Evolutionary conservation across 2,888 invertebrate species (phyloP).

Genomic region (Coenonympha glycerion): DNA sequence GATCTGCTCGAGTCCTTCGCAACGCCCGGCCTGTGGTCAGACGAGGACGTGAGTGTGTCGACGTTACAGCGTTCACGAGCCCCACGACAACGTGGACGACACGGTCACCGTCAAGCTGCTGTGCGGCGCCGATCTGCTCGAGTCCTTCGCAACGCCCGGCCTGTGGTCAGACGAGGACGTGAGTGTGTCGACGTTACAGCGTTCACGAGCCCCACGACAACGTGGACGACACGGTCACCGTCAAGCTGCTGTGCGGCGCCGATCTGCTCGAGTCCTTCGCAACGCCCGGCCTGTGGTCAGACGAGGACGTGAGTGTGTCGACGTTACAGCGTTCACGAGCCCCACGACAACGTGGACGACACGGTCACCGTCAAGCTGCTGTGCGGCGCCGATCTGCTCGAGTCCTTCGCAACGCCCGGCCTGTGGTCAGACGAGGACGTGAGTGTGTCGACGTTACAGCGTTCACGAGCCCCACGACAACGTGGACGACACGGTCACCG

Average conservation of each 20-base stretch:
- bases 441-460: too few species aligned
- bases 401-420: slow-evolving; percentile 92
- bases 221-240: slow-evolving; percentile 73
- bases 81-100: slow-evolving; percentile 41
- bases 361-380: slow-evolving; percentile 85
- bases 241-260: slow-evolving; percentile 93
- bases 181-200: too few species aligned
- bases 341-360: too few species aligned
- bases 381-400: slow-evolving; percentile 94
- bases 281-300: slow-evolving; percentile 90
- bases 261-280: slow-evolving; percentile 95
- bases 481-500: slow-evolving; percentile 65
- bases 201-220: too few species aligned
- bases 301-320: slow-evolving; percentile 89
- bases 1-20: slow-evolving; percentile 95
- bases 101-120: slow-evolving; percentile 85
- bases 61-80: too few species aligned
- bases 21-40: slow-evolving; percentile 90
- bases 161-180: slow-evolving; percentile 95
- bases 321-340: too few species aligned
- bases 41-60: slow-evolving; percentile 89
- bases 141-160: slow-evolving; percentile 92
- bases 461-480: too few species aligned
- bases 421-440: slow-evolving; percentile 95
- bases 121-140: slow-evolving; percentile 94